Evolutionary conservation across 1,140 invertebrate species (phyloP), one percentile per base, ranked within the genome.

Genomic region (Diploscapter pachys): DNA sequence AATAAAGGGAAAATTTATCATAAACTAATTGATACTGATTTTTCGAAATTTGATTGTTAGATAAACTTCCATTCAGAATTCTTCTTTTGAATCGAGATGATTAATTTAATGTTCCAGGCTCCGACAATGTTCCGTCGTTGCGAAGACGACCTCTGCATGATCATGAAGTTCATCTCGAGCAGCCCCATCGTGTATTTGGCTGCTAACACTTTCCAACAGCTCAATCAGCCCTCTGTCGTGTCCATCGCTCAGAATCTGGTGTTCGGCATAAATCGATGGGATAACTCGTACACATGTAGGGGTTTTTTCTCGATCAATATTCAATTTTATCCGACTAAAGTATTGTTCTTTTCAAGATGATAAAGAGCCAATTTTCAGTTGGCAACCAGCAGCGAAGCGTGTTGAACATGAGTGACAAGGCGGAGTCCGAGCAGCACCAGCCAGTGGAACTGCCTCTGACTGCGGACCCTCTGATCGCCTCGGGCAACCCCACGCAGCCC

Each of bases 71-170:
- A 31, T 31, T 31, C 31, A 31, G 31, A 31, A 31, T 31, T 31
- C 31, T 31, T 31, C 31, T 31, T 31, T 31, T 31, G 31, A 31
- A 31, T 31, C 31, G 31, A 31, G 31, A 69, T 9, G 57, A 8
- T 13, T 71, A 51, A 13, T 50, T 11, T 54, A 53, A 8, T 50
- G 55, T 79, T 80, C 57, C 59, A 94, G 92, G 92, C 91, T 50
- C 96, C 96, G 1, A 92, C 98, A 90, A 98, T 99, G 94, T 98
- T 98, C 87, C 92, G 93, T 52, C 92, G 92, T 54, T 92, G 94
- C 71, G 93, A 94, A 3, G 96, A 99, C 82, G 96, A 99, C 85
- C 90, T 99, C 0, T 98, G 95, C 85, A 93, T 98, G 92, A 91
- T 94, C 3, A 93, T 99, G 89, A 99, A 99, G 87, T 96, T 99